Evolutionary conservation across 1,140 invertebrate genomes (phyloP), one percentile per base, ranked within the genome.

Genomic region (Brachionus calyciflorus): DNA sequence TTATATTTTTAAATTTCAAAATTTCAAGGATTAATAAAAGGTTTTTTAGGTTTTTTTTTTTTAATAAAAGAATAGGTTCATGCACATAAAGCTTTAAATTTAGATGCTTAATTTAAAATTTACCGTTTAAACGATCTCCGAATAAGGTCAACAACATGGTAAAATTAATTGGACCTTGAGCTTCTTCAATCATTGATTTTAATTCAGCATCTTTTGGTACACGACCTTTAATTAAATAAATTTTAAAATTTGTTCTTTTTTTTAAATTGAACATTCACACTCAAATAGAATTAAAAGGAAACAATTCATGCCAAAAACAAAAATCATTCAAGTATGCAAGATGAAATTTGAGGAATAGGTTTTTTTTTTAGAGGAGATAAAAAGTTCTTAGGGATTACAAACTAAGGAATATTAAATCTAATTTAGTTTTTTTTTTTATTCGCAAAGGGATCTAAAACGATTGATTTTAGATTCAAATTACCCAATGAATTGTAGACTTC

Each of bases 401-500:
- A n/a, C n/a, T n/a, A n/a, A n/a, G n/a, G n/a, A n/a, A n/a, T n/a
- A n/a, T n/a, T n/a, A n/a, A n/a, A n/a, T n/a, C n/a, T n/a, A n/a
- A n/a, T n/a, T n/a, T n/a, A n/a, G n/a, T n/a, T n/a, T n/a, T n/a
- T n/a, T n/a, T n/a, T n/a, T n/a, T n/a, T n/a, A n/a, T n/a, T n/a
- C n/a, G n/a, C n/a, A n/a, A n/a, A n/a, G n/a, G n/a, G n/a, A n/a
- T n/a, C n/a, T n/a, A n/a, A n/a, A n/a, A n/a, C n/a, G n/a, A n/a
- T 63, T 30, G 21, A 19, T 17, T 17, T 37, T 37, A 37, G 9
- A 1, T 4, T 41, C 37, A 28, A 41, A 81, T 82, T 81, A 87
- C 95, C 95, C 77, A 98, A 89, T 79, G 91, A 91, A 87, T 96
- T 93, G 87, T 94, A 98, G 83, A 94, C 94, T 82, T 91, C 91